A percentile compares a stretch with the other conserved stretches of the same genome.
These are phyloP conservation scores for Drepana falcataria DNA, from an alignment of 2,888 invertebrate species.

Conservation along the genomic window DNA sequence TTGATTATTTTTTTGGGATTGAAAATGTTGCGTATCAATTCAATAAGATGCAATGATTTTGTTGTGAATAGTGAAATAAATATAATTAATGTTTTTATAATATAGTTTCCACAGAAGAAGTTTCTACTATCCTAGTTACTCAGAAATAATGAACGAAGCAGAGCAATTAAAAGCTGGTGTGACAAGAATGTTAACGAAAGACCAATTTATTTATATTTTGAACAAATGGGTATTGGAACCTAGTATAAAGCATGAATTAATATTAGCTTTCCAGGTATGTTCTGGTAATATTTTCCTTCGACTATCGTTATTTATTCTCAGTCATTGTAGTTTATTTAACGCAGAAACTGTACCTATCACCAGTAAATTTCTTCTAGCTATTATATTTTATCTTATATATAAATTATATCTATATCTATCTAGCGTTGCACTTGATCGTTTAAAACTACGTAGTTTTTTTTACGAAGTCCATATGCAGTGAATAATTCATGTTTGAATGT, in stretches of 20 bases:
- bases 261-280: slow-evolving; percentile 55
- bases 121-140: slow-evolving; percentile 57
- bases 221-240: slow-evolving; percentile 46
- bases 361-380: no score
- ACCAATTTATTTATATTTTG: slow-evolving; percentile 58
- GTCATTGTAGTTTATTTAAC: no score
- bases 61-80: background rate
- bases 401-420: no score
- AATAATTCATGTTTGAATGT: no score
- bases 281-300: background rate
- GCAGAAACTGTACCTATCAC: no score
- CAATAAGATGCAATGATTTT: background rate
- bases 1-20: slow-evolving; percentile 47
- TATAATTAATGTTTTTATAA: slow-evolving; percentile 4
- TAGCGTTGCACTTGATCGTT: no score
- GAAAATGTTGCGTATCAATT: slow-evolving; percentile 47
- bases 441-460: no score
- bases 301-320: no score
- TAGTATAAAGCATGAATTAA: slow-evolving; percentile 56
- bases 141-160: slow-evolving; percentile 52
- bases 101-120: slow-evolving; percentile 57
- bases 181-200: slow-evolving; percentile 47
- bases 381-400: no score
- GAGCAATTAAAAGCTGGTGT: slow-evolving; percentile 49
- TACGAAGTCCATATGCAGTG: no score